phyloP scores from a whole-genome alignment of 2,113 vertebrate species.

The Bubalus kerabau region DNA sequence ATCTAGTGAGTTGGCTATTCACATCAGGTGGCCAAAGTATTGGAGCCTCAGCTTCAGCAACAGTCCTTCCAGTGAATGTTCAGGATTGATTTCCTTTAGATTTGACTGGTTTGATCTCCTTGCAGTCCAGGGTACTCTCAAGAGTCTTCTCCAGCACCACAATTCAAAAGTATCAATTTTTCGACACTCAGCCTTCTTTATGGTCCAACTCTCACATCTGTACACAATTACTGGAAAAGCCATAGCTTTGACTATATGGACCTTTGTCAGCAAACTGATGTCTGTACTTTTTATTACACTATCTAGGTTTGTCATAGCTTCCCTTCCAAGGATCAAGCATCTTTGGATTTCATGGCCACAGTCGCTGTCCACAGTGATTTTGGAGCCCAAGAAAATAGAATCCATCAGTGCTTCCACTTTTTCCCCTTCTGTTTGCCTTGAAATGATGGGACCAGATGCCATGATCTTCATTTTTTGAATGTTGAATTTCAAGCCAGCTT shows the following conservation, averaged over 20 bases:
- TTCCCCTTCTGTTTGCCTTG: neutral
- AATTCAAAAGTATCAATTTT: neutral
- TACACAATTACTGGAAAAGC: neutral
- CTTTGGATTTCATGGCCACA: neutral
- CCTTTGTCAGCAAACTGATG: neutral
- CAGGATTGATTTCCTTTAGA: neutral
- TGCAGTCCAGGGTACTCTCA: neutral
- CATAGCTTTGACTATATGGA: neutral
- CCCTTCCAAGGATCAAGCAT: neutral
- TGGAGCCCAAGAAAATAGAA: neutral
- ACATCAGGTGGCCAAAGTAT: neutral
- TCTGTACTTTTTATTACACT: neutral
- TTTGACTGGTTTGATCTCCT: neutral
- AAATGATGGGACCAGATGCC: neutral
- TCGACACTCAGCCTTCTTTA: neutral
- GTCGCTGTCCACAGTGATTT: neutral
- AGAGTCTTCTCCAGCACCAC: neutral
- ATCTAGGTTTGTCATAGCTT: neutral
- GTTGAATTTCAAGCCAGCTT: neutral
- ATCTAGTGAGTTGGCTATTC: neutral
- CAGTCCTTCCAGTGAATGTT: neutral
- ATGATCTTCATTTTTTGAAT: neutral
- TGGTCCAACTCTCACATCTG: neutral
- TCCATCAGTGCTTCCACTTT: neutral
- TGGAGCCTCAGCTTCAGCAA: neutral